Conservation (phyloP, 2,888 invertebrate genomes). For the Petrolisthes manimaculis region DNA sequence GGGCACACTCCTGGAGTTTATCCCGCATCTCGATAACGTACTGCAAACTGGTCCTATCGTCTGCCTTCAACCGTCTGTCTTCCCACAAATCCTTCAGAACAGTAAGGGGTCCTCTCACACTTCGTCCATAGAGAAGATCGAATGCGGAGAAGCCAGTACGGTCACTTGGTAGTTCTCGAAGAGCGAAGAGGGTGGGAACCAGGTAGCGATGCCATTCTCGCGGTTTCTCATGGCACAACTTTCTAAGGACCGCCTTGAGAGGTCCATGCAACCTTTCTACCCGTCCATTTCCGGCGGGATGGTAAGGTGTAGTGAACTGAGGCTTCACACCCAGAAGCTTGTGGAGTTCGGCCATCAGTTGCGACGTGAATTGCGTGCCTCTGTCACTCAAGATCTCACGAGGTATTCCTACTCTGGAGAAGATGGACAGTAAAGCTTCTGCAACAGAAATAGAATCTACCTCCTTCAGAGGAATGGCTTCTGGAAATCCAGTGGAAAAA, state of each 20-base stretch:
- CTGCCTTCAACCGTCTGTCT: background rate
- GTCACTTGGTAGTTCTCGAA: constrained; percentile 33
- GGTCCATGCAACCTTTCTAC: too few species aligned
- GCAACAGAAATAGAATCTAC: too few species aligned
- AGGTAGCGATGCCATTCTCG: constrained; percentile 41
- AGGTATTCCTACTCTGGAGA: too few species aligned
- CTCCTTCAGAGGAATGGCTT: too few species aligned
- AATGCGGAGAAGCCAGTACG: constrained; percentile 1
- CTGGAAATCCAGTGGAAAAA: too few species aligned
- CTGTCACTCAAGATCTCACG: too few species aligned
- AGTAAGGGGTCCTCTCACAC: background rate
- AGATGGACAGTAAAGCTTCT: too few species aligned
- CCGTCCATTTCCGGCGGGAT: too few species aligned
- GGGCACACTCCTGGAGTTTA: constrained; percentile 4
- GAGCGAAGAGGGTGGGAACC: constrained; percentile 18
- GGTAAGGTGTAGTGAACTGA: too few species aligned
- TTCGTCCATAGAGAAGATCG: background rate
- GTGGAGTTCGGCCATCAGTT: too few species aligned
- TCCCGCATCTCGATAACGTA: constrained; percentile 2
- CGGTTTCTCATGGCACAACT: constrained; percentile 17
- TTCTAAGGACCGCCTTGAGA: background rate
- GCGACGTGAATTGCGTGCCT: too few species aligned
- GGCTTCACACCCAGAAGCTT: too few species aligned
- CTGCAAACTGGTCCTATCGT: background rate
- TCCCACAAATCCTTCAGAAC: constrained; percentile 18